These are phyloP conservation scores for Thomomys bottae DNA, from an alignment of 2,113 vertebrate genomes.

Conservation along the genomic window DNA sequence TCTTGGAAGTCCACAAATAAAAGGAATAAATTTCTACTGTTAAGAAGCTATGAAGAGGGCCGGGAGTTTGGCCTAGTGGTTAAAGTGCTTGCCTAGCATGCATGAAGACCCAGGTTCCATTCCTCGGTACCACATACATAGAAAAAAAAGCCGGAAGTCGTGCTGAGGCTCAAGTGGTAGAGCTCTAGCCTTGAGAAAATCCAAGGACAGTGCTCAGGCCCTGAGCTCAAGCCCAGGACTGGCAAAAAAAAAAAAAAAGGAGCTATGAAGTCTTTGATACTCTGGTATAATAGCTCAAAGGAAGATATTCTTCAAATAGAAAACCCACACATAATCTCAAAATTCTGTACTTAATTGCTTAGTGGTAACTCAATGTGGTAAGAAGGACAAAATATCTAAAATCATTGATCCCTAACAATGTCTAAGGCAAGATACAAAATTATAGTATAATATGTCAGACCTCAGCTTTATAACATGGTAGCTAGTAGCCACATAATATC, in stretches of 20 bases:
- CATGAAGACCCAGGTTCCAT: too few species aligned
- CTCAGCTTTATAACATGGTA: not conserved
- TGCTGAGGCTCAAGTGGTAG: too few species aligned
- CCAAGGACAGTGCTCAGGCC: too few species aligned
- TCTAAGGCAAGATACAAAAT: not conserved
- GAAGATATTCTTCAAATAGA: not conserved
- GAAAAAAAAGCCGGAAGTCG: too few species aligned
- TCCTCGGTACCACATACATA: too few species aligned
- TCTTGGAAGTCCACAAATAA: not conserved
- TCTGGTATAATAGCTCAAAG: not conserved
- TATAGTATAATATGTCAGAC: not conserved
- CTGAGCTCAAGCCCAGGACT: too few species aligned
- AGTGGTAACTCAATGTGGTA: not conserved
- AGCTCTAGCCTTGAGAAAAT: too few species aligned
- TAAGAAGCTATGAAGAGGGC: not conserved
- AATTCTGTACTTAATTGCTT: constrained; percentile 8
- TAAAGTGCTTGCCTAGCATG: too few species aligned
- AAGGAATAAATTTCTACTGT: not conserved
- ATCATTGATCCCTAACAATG: not conserved
- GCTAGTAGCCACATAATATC: not conserved
- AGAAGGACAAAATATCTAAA: constrained; percentile 6
- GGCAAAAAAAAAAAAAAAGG: too few species aligned
- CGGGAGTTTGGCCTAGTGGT: too few species aligned
- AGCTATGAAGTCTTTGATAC: not conserved
- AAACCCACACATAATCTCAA: not conserved